These are phyloP conservation scores for Morinoia aosen DNA, from an alignment of 2,888 invertebrate genomes.

Conservation along the genomic window DNA sequence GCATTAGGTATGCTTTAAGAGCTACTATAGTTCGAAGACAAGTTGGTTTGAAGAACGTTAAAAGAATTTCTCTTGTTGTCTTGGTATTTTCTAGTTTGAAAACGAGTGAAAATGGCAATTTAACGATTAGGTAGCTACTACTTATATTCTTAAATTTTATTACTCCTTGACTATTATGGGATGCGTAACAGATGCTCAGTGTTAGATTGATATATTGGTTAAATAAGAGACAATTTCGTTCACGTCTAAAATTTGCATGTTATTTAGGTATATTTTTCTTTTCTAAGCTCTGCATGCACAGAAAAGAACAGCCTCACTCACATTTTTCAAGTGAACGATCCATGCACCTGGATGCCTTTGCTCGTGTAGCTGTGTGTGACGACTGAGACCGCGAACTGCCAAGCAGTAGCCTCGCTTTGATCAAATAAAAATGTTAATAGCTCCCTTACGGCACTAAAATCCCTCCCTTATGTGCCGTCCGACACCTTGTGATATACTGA, in stretches of 20 bases:
- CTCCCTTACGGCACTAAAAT: not conserved
- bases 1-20: constrained; percentile 13
- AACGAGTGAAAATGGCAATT: constrained; percentile 6
- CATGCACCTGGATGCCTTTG: not conserved
- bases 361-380: not conserved
- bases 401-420: not conserved
- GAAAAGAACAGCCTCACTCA: not conserved
- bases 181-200: not conserved
- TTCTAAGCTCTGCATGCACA: not conserved
- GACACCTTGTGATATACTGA: constrained; percentile 51
- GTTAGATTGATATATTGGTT: not conserved
- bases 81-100: not conserved
- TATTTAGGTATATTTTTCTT: not conserved
- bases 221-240: not conserved
- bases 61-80: not conserved
- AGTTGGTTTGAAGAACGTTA: not conserved
- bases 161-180: not conserved
- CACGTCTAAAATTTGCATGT: not conserved
- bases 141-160: constrained; percentile 7
- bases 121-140: constrained; percentile 43
- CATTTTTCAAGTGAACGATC: not conserved
- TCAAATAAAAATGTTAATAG: not conserved
- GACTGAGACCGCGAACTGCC: not conserved
- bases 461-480: constrained; percentile 42
- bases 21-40: not conserved